phyloP scores from a whole-genome alignment of 2,888 invertebrate genomes.

The Sycophila texana region DNA sequence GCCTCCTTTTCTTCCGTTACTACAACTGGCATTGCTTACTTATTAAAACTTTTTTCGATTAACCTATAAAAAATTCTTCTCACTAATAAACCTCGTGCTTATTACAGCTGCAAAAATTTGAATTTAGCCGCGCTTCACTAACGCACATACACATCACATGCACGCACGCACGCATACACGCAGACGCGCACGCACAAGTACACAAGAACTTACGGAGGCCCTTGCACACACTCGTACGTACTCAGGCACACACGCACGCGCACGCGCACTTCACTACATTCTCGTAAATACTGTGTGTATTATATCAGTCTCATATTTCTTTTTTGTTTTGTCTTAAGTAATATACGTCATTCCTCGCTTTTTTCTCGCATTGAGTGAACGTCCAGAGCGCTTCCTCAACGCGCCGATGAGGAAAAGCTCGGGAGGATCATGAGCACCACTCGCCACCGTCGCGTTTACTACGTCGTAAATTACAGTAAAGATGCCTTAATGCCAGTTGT shows the following conservation, averaged over 20 bases:
- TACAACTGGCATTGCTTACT: conserved; percentile 73
- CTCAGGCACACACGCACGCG: background rate
- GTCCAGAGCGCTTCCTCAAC: conserved; percentile 21
- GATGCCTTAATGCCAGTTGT: conserved; percentile 73
- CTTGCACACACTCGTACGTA: background rate
- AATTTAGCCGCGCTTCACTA: conserved; percentile 43
- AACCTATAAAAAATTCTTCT: conserved; percentile 72
- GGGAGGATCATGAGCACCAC: conserved; percentile 39
- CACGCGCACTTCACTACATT: conserved; percentile 61
- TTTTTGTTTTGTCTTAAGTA: conserved; percentile 55
- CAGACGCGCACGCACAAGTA: too few relatives aligned
- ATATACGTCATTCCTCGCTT: conserved; percentile 45
- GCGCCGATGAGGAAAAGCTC: conserved; percentile 20
- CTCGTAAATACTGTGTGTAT: conserved; percentile 73
- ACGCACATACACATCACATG: conserved; percentile 8
- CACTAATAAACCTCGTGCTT: conserved; percentile 63
- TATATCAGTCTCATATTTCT: conserved; percentile 73
- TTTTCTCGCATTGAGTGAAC: conserved; percentile 26
- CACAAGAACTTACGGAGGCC: too few relatives aligned
- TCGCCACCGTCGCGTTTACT: conserved; percentile 36
- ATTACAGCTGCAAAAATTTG: background rate
- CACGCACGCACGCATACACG: too few relatives aligned
- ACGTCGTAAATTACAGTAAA: conserved; percentile 51
- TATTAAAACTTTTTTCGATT: conserved; percentile 57
- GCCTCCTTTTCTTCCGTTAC: conserved; percentile 42